Conservation (phyloP, 2,113 vertebrate genomes). For the Rhea americana region DNA sequence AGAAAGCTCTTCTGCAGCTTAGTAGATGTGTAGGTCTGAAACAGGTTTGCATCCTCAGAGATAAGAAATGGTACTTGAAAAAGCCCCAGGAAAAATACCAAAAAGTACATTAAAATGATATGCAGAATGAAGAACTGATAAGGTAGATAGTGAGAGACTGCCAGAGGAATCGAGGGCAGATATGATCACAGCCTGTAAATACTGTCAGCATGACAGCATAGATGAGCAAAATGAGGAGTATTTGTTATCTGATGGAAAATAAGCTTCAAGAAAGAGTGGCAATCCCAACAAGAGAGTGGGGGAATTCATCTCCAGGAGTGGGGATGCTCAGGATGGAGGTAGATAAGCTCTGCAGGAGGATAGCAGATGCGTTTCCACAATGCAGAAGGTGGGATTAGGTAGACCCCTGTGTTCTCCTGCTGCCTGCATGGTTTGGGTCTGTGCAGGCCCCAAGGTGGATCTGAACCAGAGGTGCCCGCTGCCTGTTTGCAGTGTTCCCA, state of each 20-base stretch:
- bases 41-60: not conserved
- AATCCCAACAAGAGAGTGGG: not conserved
- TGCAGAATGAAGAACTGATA: not conserved
- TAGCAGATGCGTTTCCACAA: not conserved
- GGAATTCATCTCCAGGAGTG: not conserved
- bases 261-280: slow-evolving; percentile 10
- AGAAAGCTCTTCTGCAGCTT: not conserved
- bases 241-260: slow-evolving; percentile 19
- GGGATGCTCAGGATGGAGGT: not conserved
- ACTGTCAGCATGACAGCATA: not conserved
- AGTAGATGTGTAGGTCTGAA: not conserved
- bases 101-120: not conserved
- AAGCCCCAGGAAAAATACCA: slow-evolving; percentile 32
- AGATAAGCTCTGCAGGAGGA: not conserved
- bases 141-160: not conserved
- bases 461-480: not conserved
- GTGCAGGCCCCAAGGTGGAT: not conserved
- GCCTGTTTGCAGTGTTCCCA: accelerated
- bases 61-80: not conserved
- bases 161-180: not conserved
- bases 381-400: accelerated
- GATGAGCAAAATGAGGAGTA: not conserved
- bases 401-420: accelerated
- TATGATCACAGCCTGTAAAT: not conserved
- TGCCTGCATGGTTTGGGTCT: too few relatives aligned